phyloP scores from a whole-genome alignment of 2,888 invertebrate species.

The Drosophila niveifrons region DNA sequence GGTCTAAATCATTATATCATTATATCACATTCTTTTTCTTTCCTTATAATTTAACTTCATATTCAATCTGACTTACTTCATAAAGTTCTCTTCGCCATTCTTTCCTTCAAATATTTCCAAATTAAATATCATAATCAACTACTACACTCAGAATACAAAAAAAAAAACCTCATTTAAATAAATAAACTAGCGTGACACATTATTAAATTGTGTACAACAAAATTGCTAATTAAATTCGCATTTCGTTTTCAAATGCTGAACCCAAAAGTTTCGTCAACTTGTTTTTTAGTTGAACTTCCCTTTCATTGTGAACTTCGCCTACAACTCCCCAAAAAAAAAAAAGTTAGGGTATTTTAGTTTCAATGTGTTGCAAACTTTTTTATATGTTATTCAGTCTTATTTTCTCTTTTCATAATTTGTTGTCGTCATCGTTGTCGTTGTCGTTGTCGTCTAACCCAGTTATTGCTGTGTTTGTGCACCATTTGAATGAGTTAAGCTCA shows the following conservation, averaged over 20 bases:
- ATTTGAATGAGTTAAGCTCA: constrained; percentile 65
- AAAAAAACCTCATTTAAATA: too few species aligned
- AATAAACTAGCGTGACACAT: too few species aligned
- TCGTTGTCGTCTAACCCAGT: constrained; percentile 41
- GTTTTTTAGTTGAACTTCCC: background rate
- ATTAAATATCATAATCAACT: too few species aligned
- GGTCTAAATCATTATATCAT: too few species aligned
- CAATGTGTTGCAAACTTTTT: constrained; percentile 15
- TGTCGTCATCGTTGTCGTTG: background rate
- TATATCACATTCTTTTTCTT: too few species aligned
- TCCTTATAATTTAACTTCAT: too few species aligned
- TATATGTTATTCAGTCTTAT: background rate
- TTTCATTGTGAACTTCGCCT: background rate
- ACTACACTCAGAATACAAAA: too few species aligned
- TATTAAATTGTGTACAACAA: too few species aligned
- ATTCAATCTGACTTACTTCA: too few species aligned
- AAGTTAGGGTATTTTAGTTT: constrained; percentile 22
- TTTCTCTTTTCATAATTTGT: constrained; percentile 7
- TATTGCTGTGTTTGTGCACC: constrained; percentile 53
- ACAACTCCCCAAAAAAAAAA: constrained; percentile 1
- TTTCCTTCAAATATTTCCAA: too few species aligned
- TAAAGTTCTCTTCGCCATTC: too few species aligned
- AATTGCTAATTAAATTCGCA: background rate
- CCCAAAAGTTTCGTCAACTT: background rate
- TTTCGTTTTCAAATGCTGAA: background rate